These are phyloP conservation scores for Noctilio leporinus DNA, from an alignment of 2,113 vertebrate genomes.

Conservation along the genomic window DNA sequence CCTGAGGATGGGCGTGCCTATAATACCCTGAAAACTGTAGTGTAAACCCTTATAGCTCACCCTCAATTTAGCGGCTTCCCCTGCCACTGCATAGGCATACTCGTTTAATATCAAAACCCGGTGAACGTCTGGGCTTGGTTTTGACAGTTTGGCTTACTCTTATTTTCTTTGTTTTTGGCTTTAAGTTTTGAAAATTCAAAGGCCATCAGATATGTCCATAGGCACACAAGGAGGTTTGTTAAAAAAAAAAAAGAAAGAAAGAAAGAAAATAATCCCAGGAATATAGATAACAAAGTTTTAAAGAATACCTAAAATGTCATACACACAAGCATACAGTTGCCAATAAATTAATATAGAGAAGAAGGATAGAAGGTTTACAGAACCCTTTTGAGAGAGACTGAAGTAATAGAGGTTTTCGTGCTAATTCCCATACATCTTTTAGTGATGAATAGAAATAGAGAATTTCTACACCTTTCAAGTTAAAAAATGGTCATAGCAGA, in stretches of 20 bases:
- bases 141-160: not conserved
- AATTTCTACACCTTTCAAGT: slow-evolving; percentile 6
- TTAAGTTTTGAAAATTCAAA: not conserved
- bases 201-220: not conserved
- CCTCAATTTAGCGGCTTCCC: not conserved
- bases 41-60: not conserved
- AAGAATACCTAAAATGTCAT: not conserved
- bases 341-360: not conserved
- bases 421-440: not conserved
- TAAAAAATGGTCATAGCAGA: not conserved
- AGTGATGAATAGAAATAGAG: not conserved
- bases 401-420: slow-evolving; percentile 4
- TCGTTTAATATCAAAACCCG: not conserved
- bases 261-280: not conserved
- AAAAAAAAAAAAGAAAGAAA: not conserved
- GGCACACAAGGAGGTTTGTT: not conserved
- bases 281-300: not conserved
- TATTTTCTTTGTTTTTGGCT: not conserved
- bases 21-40: not conserved
- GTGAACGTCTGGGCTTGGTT: not conserved
- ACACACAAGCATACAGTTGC: not conserved
- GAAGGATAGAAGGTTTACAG: not conserved
- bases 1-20: not conserved
- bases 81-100: not conserved
- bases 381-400: not conserved